Conservation (phyloP, 2,797 vertebrate genomes). For the Clarias fuscus region DNA sequence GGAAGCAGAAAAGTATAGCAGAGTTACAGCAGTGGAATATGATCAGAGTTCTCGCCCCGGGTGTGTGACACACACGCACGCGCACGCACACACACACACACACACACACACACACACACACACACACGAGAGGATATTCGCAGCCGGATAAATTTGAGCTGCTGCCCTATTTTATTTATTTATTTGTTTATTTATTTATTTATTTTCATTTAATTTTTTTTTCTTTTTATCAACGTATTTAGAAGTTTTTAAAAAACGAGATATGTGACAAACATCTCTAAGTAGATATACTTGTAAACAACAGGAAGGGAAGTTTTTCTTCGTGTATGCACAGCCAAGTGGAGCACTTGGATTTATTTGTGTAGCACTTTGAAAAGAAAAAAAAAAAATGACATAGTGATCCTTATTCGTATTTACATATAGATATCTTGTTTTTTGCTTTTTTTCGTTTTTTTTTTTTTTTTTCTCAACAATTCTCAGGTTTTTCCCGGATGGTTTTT, state of each 20-base stretch:
- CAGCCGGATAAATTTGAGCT: conserved; percentile 66
- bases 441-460: neutral
- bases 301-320: conserved; percentile 81
- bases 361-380: conserved; percentile 58
- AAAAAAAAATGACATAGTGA: conserved; percentile 54
- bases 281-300: conserved; percentile 93
- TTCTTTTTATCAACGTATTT: conserved; percentile 70
- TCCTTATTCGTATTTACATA: conserved; percentile 70
- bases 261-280: conserved; percentile 90
- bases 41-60: conserved; percentile 73
- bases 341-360: conserved; percentile 75
- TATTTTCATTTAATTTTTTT: conserved; percentile 61
- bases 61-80: conserved; percentile 73
- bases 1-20: conserved; percentile 94
- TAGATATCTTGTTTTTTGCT: conserved; percentile 61
- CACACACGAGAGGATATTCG: conserved; percentile 77
- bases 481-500: conserved; percentile 65
- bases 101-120: conserved; percentile 73
- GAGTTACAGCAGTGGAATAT: conserved; percentile 84
- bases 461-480: conserved; percentile 63
- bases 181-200: conserved; percentile 53
- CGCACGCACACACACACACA: conserved; percentile 74
- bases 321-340: conserved; percentile 82
- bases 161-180: conserved; percentile 52
- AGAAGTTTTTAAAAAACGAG: conserved; percentile 62